Conservation (phyloP, 2,797 vertebrate genomes). For the Peromyscus eremicus region DNA sequence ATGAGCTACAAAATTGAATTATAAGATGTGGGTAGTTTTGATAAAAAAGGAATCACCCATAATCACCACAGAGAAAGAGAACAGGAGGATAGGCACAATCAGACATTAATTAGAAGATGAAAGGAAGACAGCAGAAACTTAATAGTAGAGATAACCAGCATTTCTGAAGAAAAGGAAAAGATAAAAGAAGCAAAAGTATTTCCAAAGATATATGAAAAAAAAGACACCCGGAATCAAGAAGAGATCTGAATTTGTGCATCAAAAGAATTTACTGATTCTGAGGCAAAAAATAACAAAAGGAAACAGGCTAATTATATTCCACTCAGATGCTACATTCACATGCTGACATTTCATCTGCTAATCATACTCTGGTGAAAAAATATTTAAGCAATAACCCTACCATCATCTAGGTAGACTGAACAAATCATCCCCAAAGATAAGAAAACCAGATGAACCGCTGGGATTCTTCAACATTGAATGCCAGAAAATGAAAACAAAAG, state of each 20-base stretch:
- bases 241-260: background rate
- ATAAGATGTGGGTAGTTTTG: background rate
- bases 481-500: background rate
- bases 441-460: background rate
- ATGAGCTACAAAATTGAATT: slow-evolving; percentile 1
- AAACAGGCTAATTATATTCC: background rate
- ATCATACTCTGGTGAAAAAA: background rate
- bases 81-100: background rate
- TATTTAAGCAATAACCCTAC: background rate
- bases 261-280: slow-evolving; percentile 25
- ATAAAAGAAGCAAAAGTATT: slow-evolving; percentile 29
- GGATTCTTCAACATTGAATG: background rate
- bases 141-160: background rate
- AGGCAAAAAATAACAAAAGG: slow-evolving; percentile 61
- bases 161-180: background rate
- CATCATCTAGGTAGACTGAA: background rate
- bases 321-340: background rate
- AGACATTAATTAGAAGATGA: background rate
- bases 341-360: background rate
- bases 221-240: background rate
- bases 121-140: background rate
- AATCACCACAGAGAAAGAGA: slow-evolving; percentile 16
- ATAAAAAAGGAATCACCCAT: background rate
- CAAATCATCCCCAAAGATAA: background rate
- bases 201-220: background rate